Percentiles rank a stretch among this genome's conserved stretches.
Conservation (phyloP, 2,797 vertebrate genomes). For the Anisognathus igniventris region DNA sequence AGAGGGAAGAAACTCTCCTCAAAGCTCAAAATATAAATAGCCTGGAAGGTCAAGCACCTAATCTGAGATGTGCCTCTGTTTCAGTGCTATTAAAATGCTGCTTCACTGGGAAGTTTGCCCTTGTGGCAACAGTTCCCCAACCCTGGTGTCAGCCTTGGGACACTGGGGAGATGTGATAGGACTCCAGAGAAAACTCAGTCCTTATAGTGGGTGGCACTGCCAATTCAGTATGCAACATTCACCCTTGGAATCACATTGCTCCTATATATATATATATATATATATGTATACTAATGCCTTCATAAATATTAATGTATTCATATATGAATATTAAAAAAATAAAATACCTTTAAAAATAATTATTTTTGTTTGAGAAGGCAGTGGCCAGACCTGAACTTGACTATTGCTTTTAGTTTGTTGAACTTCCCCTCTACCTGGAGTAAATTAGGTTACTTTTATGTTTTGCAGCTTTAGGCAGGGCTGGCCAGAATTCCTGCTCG, state of each 20-base stretch:
- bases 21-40: neutral
- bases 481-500: neutral
- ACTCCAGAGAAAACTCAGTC: neutral
- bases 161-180: neutral
- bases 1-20: neutral
- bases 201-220: neutral
- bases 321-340: neutral
- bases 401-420: neutral
- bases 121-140: accelerated
- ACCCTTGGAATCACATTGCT: neutral
- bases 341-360: neutral
- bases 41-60: neutral
- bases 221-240: neutral
- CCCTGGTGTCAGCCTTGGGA: neutral
- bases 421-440: neutral
- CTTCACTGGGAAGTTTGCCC: neutral
- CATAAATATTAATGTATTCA: neutral
- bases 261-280: neutral
- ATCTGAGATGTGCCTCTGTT: neutral
- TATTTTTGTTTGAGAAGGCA: neutral
- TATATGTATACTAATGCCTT: neutral
- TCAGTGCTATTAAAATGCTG: neutral
- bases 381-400: neutral
- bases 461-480: neutral
- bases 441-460: neutral